Percentiles rank a stretch among this genome's conserved stretches.
Evolutionary conservation across 2,888 invertebrate species (phyloP).

Genomic region (Scaptomyza caliginosa): DNA sequence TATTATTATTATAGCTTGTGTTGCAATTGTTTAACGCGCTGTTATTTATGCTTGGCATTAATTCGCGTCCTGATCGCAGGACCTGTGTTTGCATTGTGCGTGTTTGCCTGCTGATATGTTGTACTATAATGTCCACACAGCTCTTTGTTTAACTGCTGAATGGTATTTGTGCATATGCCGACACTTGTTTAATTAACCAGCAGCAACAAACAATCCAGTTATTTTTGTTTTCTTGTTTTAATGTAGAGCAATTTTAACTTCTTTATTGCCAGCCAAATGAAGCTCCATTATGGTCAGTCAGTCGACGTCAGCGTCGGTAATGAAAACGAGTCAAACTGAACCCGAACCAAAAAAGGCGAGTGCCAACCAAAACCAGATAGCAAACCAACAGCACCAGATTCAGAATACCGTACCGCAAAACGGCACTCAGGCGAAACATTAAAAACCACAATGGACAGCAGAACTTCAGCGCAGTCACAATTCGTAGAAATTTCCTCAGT

Average conservation of each 20-base stretch:
- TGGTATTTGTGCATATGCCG: conserved; percentile 11
- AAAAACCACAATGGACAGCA: conserved; percentile 38
- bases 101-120: conserved; percentile 5
- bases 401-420: conserved; percentile 21
- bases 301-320: conserved; percentile 11
- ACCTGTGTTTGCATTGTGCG: conserved; percentile 13
- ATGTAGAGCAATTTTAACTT: conserved; percentile 35
- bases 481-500: conserved; percentile 23
- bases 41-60: conserved; percentile 66
- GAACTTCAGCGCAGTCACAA: conserved; percentile 23
- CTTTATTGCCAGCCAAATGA: conserved; percentile 46
- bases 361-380: conserved; percentile 13
- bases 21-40: conserved; percentile 54
- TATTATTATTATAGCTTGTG: conserved; percentile 40
- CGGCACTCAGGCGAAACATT: conserved; percentile 57
- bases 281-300: conserved; percentile 48
- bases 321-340: conserved; percentile 21
- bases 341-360: conserved; percentile 8
- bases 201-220: conserved; percentile 31
- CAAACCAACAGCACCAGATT: background rate
- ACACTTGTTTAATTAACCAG: conserved; percentile 63
- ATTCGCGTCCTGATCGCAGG: conserved; percentile 34
- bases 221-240: conserved; percentile 17
- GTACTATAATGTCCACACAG: conserved; percentile 5
- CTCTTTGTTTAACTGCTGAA: conserved; percentile 26